Evolutionary conservation across 2,113 vertebrate species (phyloP), one percentile per base, ranked within the genome.

Genomic region (Catharus fuscescens): DNA sequence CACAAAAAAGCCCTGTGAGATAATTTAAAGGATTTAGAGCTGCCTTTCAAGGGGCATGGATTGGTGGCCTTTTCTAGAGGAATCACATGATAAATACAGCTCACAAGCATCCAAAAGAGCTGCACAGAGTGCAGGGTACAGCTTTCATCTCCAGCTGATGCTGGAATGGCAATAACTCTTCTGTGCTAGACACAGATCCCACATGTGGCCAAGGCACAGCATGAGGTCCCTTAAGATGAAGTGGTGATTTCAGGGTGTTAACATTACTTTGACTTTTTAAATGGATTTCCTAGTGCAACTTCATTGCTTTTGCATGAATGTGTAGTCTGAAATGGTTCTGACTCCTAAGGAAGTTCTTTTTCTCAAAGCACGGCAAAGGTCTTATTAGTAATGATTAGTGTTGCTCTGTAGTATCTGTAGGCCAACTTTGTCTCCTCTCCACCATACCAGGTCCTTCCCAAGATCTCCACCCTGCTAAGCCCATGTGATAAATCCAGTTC

Each of bases 11-110:
- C 80, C 86, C 88, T 80, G 69, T 88, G 95, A 95, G 88, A 78
- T 96, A 86, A 94, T 94, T 96, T 95, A 96, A 95, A 92, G 92
- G 95, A 92, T 95, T 97, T 95, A 79, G 77, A 91, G 64, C 64
- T 96, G 88, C 48, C 70, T 91, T 95, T 91, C 84, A 96, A 94
- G 73, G 80, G 79, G 76, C 82, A 90, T 86, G 88, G 76, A 17
- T 71, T 95, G 56, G 82, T 91, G 76, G 85, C 76, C 90, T 93
- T 94, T 96, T 97, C 87, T 90, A 78, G 92, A 95, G 40, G 82
- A 78, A 88, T 56, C 67, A 74, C 29, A 53, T 1, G 53, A 65
- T 86, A 93, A 94, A 92, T 83, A 67, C 78, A 90, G 48, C 60
- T 90, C 65, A 83, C 71, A 87, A 77, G 62, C 67, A 78, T 74